Evolutionary conservation across 2,113 vertebrate species (phyloP).

Genomic region (Lethenteron camtschaticum): DNA sequence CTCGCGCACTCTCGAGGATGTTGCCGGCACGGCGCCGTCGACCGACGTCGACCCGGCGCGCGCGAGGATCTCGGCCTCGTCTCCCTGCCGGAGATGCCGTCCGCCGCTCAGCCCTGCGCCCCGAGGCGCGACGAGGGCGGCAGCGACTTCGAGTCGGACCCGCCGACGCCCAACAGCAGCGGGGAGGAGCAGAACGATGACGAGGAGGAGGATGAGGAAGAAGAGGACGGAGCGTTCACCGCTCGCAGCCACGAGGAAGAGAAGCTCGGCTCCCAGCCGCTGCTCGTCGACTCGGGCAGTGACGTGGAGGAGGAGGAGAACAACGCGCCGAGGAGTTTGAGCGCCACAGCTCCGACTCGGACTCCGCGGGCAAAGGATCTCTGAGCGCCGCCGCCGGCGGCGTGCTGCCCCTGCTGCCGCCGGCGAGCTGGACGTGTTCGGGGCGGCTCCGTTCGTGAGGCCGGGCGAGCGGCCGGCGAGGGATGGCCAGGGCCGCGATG

Average conservation of each 20-base stretch:
- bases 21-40: too few relatives aligned
- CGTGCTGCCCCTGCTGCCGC: constrained; percentile 8
- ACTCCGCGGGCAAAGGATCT: constrained; percentile 22
- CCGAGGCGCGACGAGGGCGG: constrained; percentile 37
- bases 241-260: constrained; percentile 53
- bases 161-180: constrained; percentile 80
- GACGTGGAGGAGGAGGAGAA: constrained; percentile 55
- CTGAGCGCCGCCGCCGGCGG: accelerated
- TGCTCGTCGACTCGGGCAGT: constrained; percentile 57
- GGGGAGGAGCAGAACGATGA: constrained; percentile 50
- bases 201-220: constrained; percentile 57
- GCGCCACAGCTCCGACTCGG: constrained; percentile 65
- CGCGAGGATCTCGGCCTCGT: too few relatives aligned
- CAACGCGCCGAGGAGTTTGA: constrained; percentile 31
- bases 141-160: constrained; percentile 89
- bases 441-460: constrained; percentile 47
- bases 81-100: too few relatives aligned
- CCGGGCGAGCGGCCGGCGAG: constrained; percentile 16
- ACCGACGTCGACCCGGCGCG: too few relatives aligned
- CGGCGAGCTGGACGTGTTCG: constrained; percentile 44
- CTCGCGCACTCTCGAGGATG: too few relatives aligned
- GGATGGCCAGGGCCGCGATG: constrained; percentile 14
- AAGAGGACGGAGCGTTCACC: constrained; percentile 45
- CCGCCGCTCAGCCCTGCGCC: too few relatives aligned
- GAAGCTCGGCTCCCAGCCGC: constrained; percentile 59